Percentiles rank a stretch among this genome's conserved stretches.
phyloP scores from a whole-genome alignment of 1,140 invertebrate genomes.

The Paraescarpia echinospica region DNA sequence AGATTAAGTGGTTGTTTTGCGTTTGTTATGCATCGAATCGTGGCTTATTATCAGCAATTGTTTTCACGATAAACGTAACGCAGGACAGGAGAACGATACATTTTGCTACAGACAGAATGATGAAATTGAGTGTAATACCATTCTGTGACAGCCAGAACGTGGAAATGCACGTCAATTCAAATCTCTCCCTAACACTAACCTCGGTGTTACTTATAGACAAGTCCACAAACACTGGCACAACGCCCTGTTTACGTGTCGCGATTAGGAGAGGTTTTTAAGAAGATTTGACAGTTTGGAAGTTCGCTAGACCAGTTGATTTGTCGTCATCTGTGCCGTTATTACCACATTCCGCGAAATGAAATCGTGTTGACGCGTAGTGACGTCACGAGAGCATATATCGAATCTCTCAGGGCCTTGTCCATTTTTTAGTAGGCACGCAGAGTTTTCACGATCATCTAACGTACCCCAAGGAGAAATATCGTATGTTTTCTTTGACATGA shows the following conservation, averaged over 20 bases:
- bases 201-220: too few species aligned
- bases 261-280: too few species aligned
- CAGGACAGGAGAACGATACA: not conserved
- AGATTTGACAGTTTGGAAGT: too few species aligned
- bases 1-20: not conserved
- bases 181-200: too few species aligned
- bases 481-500: not conserved
- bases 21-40: not conserved
- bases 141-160: too few species aligned
- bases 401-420: not conserved
- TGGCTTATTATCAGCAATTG: not conserved
- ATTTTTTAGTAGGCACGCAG: not conserved
- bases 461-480: not conserved
- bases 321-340: not conserved
- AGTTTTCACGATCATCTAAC: not conserved
- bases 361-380: not conserved
- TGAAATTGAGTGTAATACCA: too few species aligned
- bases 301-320: too few species aligned
- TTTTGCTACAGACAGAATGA: not conserved
- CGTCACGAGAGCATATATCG: not conserved
- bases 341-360: not conserved
- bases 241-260: too few species aligned
- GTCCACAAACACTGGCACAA: too few species aligned
- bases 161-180: too few species aligned
- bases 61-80: not conserved